A percentile compares a stretch with the other conserved stretches of the same genome.
Evolutionary conservation across 2,113 vertebrate species (phyloP).

Genomic region (Corydoras maculifer): DNA sequence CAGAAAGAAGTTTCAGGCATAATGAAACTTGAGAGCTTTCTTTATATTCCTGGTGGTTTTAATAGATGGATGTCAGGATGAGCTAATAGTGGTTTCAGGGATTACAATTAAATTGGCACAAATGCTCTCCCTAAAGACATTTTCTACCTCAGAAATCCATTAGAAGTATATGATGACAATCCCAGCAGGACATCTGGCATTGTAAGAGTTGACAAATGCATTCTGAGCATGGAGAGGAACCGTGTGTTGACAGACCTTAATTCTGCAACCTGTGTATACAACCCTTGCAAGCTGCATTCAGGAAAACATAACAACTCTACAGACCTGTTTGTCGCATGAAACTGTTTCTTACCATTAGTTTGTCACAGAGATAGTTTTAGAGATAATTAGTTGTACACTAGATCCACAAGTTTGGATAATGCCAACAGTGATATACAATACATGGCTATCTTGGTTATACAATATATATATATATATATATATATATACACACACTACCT

Average conservation of each 20-base stretch:
- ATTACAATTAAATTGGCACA: neutral
- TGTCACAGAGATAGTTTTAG: neutral
- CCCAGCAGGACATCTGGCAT: constrained; percentile 33
- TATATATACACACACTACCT: too few species aligned
- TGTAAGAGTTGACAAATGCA: constrained; percentile 29
- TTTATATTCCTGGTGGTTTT: constrained; percentile 18
- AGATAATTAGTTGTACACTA: too few species aligned
- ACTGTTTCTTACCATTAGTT: neutral
- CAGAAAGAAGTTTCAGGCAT: constrained; percentile 1
- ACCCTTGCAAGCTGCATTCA: neutral
- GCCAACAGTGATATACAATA: too few species aligned
- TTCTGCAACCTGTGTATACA: constrained; percentile 2
- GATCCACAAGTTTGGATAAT: too few species aligned
- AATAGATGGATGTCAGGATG: constrained; percentile 10
- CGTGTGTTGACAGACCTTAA: constrained; percentile 19
- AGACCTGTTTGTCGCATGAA: neutral
- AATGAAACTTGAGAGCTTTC: constrained; percentile 8
- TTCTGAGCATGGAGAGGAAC: constrained; percentile 31
- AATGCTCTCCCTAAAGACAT: constrained; percentile 6
- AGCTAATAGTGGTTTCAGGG: constrained; percentile 22
- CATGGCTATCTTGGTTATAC: too few species aligned
- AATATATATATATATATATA: too few species aligned
- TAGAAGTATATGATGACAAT: constrained; percentile 22
- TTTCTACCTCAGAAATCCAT: constrained; percentile 32
- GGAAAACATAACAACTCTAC: constrained; percentile 26